phyloP scores from a whole-genome alignment of 1,140 invertebrate genomes.

The Diabrotica virgifera region DNA sequence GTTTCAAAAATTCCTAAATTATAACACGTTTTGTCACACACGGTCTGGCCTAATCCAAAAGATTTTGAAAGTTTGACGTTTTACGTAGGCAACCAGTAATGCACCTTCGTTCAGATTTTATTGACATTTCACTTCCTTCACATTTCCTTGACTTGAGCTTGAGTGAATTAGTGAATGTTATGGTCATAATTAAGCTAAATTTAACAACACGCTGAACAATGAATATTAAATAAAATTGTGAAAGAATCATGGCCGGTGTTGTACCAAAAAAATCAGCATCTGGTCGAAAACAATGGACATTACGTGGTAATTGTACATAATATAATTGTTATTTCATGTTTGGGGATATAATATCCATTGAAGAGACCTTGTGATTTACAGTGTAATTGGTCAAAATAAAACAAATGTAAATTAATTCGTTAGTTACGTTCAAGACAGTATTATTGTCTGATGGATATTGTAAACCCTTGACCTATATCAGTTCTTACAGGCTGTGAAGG shows the following conservation, averaged over 20 bases:
- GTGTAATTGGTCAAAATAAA: no score
- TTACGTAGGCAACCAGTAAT: not conserved
- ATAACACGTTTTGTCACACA: no score
- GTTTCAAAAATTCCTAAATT: no score
- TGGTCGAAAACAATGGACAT: constrained; percentile 46
- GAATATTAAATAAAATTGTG: constrained; percentile 10
- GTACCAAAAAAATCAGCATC: constrained; percentile 44
- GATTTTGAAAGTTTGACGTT: not conserved
- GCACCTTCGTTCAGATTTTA: not conserved
- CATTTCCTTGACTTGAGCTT: no score
- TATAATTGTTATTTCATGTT: not conserved
- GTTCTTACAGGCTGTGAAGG: no score
- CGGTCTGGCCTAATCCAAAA: no score
- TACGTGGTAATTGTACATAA: constrained; percentile 41
- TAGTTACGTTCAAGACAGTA: no score
- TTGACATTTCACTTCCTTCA: not conserved
- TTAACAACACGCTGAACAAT: not conserved
- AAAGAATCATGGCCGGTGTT: constrained; percentile 41
- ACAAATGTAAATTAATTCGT: no score
- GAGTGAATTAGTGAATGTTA: no score
- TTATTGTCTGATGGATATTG: no score
- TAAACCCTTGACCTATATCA: no score
- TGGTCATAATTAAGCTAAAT: not conserved
- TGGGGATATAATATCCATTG: no score
- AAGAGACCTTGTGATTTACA: not conserved